Evolutionary conservation across 2,888 invertebrate genomes (phyloP).

Genomic region (Diarsia dahlii): DNA sequence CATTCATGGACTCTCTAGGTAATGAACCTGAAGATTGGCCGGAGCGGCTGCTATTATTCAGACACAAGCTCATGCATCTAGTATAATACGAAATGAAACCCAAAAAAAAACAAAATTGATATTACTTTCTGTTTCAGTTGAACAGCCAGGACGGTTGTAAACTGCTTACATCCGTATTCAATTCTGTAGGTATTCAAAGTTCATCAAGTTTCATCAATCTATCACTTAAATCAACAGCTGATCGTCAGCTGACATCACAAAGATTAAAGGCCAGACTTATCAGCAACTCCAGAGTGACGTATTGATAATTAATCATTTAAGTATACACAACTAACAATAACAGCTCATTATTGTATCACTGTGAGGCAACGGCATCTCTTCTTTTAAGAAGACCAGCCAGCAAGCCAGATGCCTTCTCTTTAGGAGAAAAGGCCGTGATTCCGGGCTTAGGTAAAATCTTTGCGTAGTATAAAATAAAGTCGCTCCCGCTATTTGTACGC

Average conservation of each 20-base stretch:
- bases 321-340: not conserved
- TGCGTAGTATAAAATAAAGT: no score
- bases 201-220: not conserved
- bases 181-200: no score
- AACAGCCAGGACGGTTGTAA: not conserved
- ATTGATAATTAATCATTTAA: not conserved
- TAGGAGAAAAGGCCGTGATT: no score
- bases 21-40: no score
- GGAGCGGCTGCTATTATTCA: no score
- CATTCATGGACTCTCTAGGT: no score
- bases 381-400: no score
- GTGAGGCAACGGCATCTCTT: not conserved
- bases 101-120: not conserved
- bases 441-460: not conserved
- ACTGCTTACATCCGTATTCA: constrained; percentile 1
- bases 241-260: constrained; percentile 9
- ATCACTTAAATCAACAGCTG: not conserved
- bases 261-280: constrained; percentile 21
- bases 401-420: no score
- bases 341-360: not conserved
- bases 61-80: no score
- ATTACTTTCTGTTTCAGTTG: not conserved
- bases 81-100: not conserved
- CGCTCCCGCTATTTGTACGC: no score
- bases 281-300: constrained; percentile 9